Conservation (phyloP, 2,888 invertebrate species). For the Caenorhabditis drosophilae region DNA sequence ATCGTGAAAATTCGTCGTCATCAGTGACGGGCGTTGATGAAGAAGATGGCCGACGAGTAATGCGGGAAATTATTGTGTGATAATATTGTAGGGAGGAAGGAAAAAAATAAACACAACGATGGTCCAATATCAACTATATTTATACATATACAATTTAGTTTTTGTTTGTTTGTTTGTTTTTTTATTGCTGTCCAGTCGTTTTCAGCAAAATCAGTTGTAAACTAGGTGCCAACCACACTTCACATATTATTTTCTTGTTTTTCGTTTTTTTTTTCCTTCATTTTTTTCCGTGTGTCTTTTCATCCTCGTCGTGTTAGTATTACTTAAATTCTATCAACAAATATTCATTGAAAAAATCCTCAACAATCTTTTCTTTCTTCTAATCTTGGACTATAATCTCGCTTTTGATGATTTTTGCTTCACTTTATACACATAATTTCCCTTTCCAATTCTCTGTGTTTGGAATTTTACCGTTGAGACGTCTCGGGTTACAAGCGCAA, state of each 20-base stretch:
- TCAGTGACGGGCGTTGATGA: constrained; percentile 25
- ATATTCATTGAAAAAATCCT: too few relatives aligned
- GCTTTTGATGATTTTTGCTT: background rate
- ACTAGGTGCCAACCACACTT: too few relatives aligned
- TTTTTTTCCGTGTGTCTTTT: too few relatives aligned
- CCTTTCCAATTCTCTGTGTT: background rate
- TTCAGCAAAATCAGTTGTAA: constrained; percentile 1
- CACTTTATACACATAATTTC: background rate
- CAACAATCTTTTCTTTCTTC: background rate
- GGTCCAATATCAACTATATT: too few relatives aligned
- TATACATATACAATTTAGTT: too few relatives aligned
- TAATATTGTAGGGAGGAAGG: too few relatives aligned
- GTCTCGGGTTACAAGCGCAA: constrained; percentile 1
- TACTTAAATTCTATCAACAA: too few relatives aligned
- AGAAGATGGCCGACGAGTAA: constrained; percentile 42
- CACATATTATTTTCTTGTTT: too few relatives aligned
- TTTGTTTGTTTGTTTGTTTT: constrained; percentile 1
- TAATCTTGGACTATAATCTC: background rate
- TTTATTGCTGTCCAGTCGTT: background rate
- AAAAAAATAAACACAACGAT: too few relatives aligned
- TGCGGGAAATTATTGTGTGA: constrained; percentile 52
- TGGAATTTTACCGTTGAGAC: background rate
- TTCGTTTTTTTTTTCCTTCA: too few relatives aligned
- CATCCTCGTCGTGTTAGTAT: too few relatives aligned
- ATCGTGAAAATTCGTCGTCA: background rate